Percentiles rank a stretch among this genome's conserved stretches.
phyloP scores from a whole-genome alignment of 2,797 vertebrate genomes.

The Myotis findleyi region DNA sequence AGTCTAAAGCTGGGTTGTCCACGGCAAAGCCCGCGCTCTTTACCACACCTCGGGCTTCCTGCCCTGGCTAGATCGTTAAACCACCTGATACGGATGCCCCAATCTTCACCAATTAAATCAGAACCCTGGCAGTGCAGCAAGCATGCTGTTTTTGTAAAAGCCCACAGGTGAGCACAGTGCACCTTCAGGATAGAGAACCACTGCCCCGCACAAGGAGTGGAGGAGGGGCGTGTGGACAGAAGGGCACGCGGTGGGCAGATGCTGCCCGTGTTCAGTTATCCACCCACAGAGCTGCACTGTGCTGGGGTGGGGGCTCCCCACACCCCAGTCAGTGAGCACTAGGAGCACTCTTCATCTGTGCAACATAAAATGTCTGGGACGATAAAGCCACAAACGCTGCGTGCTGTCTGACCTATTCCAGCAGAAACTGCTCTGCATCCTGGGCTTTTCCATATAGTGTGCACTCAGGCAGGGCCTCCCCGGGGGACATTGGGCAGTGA shows the following conservation, averaged over 20 bases:
- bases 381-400: not conserved
- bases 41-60: not conserved
- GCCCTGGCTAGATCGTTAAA: not conserved
- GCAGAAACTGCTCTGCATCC: not conserved
- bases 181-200: not conserved
- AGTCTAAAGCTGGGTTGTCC: not conserved
- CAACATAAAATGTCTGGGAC: not conserved
- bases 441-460: not conserved
- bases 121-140: not conserved
- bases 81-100: not conserved
- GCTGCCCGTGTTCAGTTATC: fast-evolving
- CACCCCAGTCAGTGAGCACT: not conserved
- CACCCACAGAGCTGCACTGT: fast-evolving
- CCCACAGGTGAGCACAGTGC: not conserved
- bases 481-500: not conserved
- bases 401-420: fast-evolving
- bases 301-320: not conserved
- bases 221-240: not conserved
- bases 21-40: not conserved
- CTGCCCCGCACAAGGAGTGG: not conserved
- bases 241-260: fast-evolving
- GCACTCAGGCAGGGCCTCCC: not conserved
- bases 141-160: not conserved
- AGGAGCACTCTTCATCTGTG: not conserved
- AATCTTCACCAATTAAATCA: not conserved